Percentiles rank a stretch among this genome's conserved stretches.
Conservation (phyloP, 2,888 invertebrate species). For the Chloromyia formosa region DNA sequence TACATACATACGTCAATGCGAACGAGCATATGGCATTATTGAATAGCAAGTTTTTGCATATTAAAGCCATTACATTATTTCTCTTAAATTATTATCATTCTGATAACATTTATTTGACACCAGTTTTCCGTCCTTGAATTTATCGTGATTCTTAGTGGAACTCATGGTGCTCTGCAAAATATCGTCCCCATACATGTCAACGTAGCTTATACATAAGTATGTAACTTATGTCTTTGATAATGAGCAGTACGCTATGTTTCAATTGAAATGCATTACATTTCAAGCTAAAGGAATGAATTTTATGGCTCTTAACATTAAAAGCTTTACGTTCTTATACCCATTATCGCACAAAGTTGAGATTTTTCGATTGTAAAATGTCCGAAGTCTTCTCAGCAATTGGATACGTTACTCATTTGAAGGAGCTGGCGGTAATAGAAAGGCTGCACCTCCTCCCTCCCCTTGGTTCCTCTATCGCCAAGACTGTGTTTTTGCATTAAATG, state of each 20-base stretch:
- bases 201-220: not conserved
- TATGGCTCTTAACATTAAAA: not conserved
- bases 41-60: constrained; percentile 22
- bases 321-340: constrained; percentile 6
- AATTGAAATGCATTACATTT: constrained; percentile 25
- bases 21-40: not conserved
- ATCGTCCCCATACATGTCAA: not conserved
- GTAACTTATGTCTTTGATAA: constrained; percentile 7
- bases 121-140: constrained; percentile 18
- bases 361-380: not conserved
- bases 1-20: too few species aligned
- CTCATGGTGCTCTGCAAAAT: not conserved
- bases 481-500: too few species aligned
- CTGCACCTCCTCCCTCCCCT: too few species aligned
- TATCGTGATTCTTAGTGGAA: not conserved
- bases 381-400: too few species aligned
- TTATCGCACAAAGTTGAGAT: not conserved
- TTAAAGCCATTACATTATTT: constrained; percentile 26
- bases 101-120: constrained; percentile 31
- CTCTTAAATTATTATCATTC: constrained; percentile 15
- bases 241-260: constrained; percentile 7
- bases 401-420: too few species aligned
- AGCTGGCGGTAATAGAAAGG: too few species aligned
- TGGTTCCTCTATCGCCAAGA: too few species aligned
- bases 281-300: not conserved